phyloP scores from a whole-genome alignment of 2,888 invertebrate genomes.

The Dynastes hyllus region DNA sequence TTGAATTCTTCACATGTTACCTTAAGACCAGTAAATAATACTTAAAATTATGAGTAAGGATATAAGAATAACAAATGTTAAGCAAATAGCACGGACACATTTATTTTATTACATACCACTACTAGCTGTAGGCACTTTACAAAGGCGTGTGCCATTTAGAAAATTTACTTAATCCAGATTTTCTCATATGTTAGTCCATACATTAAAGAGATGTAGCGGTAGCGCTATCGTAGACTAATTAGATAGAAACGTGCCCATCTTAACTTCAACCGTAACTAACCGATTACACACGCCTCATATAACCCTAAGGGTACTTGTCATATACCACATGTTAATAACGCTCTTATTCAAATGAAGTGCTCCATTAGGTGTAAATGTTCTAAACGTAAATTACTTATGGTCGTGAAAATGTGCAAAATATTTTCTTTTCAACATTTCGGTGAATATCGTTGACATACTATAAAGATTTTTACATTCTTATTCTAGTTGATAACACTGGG shows the following conservation, averaged over 20 bases:
- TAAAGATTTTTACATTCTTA: no score
- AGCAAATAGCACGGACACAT: neutral
- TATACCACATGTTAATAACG: slow-evolving; percentile 22
- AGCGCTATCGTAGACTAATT: slow-evolving; percentile 39
- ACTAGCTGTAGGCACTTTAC: neutral
- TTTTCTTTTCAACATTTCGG: no score
- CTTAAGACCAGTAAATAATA: no score
- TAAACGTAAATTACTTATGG: slow-evolving; percentile 5
- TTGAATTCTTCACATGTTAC: no score
- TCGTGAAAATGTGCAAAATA: neutral
- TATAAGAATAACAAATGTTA: no score
- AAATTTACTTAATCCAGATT: slow-evolving; percentile 10
- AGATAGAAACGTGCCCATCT: slow-evolving; percentile 38
- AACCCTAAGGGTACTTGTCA: slow-evolving; percentile 25
- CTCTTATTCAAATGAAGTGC: slow-evolving; percentile 20
- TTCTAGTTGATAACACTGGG: no score
- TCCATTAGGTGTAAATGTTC: slow-evolving; percentile 14
- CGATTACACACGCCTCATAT: slow-evolving; percentile 9
- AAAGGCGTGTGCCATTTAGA: neutral
- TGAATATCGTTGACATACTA: no score
- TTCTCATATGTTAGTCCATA: slow-evolving; percentile 9
- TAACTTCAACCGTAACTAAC: slow-evolving; percentile 22
- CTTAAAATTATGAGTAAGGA: no score
- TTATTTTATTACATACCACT: neutral
- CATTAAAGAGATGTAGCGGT: slow-evolving; percentile 2